These are phyloP conservation scores for Lepidurus apus DNA, from an alignment of 1,140 invertebrate species.

Conservation along the genomic window DNA sequence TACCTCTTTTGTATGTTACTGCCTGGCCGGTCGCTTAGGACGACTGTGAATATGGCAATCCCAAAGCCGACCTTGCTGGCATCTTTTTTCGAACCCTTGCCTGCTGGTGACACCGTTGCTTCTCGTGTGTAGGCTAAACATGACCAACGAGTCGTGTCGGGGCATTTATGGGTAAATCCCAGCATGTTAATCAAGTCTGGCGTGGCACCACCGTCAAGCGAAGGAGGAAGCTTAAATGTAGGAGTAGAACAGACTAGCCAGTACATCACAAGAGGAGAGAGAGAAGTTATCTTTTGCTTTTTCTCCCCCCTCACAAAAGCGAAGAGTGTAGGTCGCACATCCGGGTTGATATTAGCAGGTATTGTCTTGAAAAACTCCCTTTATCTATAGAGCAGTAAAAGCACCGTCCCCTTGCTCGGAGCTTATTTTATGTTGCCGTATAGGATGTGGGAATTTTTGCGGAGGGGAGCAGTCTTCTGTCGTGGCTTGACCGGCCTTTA, in stretches of 20 bases:
- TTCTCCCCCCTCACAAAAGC: neutral
- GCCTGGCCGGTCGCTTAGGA: neutral
- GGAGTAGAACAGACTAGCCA: conserved; percentile 13
- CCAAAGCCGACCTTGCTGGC: neutral
- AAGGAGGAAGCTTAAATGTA: conserved; percentile 22
- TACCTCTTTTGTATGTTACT: neutral
- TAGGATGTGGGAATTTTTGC: neutral
- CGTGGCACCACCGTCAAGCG: conserved; percentile 4
- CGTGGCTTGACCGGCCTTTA: neutral
- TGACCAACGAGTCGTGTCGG: conserved; percentile 14
- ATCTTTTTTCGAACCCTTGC: conserved; percentile 3
- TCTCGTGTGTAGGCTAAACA: conserved; percentile 12
- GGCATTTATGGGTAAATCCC: conserved; percentile 15
- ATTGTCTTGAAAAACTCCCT: conserved; percentile 19
- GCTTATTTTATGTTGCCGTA: neutral
- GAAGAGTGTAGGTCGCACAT: conserved; percentile 18
- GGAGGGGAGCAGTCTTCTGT: neutral
- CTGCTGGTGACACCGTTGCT: conserved; percentile 1
- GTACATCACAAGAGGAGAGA: neutral
- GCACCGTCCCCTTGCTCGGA: neutral
- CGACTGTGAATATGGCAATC: neutral
- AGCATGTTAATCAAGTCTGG: conserved; percentile 21
- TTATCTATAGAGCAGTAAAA: neutral
- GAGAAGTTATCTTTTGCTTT: neutral
- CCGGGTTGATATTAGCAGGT: conserved; percentile 21